Evolutionary conservation across 2,888 invertebrate species (phyloP), one percentile per base, ranked within the genome.

Genomic region (Xestia sexstrigata): DNA sequence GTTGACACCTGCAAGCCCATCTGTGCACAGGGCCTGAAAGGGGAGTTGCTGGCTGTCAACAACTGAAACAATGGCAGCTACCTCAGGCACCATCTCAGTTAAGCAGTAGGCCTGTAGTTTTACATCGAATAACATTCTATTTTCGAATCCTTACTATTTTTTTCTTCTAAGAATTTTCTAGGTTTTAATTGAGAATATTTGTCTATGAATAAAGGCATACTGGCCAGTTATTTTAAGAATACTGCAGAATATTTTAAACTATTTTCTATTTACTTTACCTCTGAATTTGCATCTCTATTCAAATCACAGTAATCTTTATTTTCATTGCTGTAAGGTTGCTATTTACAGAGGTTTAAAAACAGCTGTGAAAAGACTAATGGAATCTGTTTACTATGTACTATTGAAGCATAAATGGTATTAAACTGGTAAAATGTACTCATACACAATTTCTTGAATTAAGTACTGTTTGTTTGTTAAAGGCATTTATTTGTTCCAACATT

Each of bases 321-420:
- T 11, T 55, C 4, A n/a, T 13, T 13, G 13, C n/a, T 5, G 55
- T 55, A 9, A 35, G 8, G 62, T 62, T 35, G 35, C 20, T 35
- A 1, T 35, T 35, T 63, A 13, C 15, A 58, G 58, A 58, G 39
- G 6, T 39, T 6, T 39, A 23, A 39, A 6, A 39, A 7, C 3
- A 49, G 6, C 8, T 23, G 7, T 42, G n/a, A 42, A n/a, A 65
- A 17, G 15, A 65, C 8, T 65, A n/a, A 65, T 42, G 13, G 17
- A 42, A 63, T 70, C 26, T 55, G 52, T 66, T 35, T 39, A 67
- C 47, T 65, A 65, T 65, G n/a, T 65, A 55, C 70, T 70, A 80
- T 83, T 78, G 66, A 83, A 81, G 78, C 83, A 26, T 78, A 35
- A n/a, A 66, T 30, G 58, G 45, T 76, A 66, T 42, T 17, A 58